phyloP scores from a whole-genome alignment of 2,113 vertebrate species.

The Elachura formosa region DNA sequence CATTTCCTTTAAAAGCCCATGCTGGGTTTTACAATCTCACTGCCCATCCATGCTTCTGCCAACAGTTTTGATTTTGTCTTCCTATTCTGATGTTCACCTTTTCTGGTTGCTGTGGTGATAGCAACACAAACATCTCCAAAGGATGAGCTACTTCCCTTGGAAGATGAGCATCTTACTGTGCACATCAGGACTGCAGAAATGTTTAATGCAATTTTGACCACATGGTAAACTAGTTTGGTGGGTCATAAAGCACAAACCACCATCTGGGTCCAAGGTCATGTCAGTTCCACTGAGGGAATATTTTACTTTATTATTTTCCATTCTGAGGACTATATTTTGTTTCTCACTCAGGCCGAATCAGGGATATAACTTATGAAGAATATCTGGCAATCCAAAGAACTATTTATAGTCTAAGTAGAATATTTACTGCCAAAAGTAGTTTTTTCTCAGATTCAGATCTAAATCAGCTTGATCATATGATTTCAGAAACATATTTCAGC shows the following conservation, averaged over 20 bases:
- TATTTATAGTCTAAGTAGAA: neutral
- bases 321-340: neutral
- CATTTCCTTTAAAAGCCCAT: neutral
- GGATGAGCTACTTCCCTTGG: slow-evolving; percentile 20
- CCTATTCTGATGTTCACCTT: slow-evolving; percentile 10
- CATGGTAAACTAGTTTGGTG: slow-evolving; percentile 31
- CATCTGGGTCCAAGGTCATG: neutral
- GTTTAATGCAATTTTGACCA: slow-evolving; percentile 46
- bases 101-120: slow-evolving; percentile 30
- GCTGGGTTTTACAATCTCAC: slow-evolving; percentile 7
- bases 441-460: neutral
- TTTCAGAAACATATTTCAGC: neutral
- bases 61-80: neutral
- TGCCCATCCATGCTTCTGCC: neutral
- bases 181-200: neutral
- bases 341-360: neutral
- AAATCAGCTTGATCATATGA: neutral
- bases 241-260: slow-evolving; percentile 38
- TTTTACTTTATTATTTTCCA: neutral
- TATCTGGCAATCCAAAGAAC: neutral
- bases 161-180: neutral
- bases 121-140: slow-evolving; percentile 63
- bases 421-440: neutral
- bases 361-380: neutral
- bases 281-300: neutral